Evolutionary conservation across 2,888 invertebrate species (phyloP), one percentile per base, ranked within the genome.

Genomic region (Brenthis ino): DNA sequence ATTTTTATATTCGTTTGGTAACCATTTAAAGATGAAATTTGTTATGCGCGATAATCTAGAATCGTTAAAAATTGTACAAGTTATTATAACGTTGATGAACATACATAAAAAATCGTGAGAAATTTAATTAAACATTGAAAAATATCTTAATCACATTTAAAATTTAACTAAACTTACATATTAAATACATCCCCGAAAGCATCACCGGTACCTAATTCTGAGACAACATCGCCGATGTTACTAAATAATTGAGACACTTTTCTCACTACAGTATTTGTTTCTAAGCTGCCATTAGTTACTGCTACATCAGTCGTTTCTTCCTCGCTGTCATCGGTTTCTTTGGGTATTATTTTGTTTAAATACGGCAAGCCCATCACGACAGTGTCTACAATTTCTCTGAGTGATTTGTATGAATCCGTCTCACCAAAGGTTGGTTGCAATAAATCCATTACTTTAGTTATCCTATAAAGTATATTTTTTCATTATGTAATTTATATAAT

Each of bases 371-470:
- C 85, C 33, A 79, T 71, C 0, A 87, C 78, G 6, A 80, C 64
- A 0, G 82, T 77, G 50, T 92, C 88, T 0, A 84, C 74, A 1
- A 88, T 65, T 12, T 87, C 87, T 74, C 81, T 79, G 0, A 91
- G 67, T 0, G 85, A 76, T 75, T 82, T 81, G 72, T 82, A 93
- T 0, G 85, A 78, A 65, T 87, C 80, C 1, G 93, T 91, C 20
- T 89, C 85, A 1, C 87, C 85, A 72, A 91, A 93, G 8, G 84
- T 85, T 47, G 89, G 86, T 75, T 89, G 80, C 57, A 93, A 89
- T 47, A 87, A 78, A 56, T 88, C 84, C 71, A 93, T 76, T 43
- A 90, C 71, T 72, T 86, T 87, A 56, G 83, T 78, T 73, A 93
- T 76, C 70, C 93, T 93, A 80, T 64, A 86, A 88, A 43, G 37